Base-by-base conservation (phyloP, 2,888 invertebrate species). In the Leptinotarsa haldemani region DNA sequence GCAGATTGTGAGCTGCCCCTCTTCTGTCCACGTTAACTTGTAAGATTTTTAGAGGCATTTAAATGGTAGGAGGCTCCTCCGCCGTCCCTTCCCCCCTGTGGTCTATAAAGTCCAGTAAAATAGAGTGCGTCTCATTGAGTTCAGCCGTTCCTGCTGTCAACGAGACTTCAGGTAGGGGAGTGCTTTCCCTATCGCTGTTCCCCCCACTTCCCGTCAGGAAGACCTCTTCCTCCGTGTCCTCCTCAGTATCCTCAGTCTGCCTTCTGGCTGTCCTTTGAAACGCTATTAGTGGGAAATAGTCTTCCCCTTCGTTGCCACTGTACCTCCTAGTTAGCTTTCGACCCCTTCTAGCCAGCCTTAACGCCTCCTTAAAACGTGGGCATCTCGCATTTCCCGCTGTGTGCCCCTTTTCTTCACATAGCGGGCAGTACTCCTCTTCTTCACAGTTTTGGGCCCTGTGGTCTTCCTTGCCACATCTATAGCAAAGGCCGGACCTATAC, bases 301-400 rank as follows among this genome's bases (percentile, higher is more conserved):
- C 56, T 15, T 61, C 61, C 16, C 9, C 61, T 4, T 1, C 1
- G 4, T 13, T 15, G 30, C 12, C 25, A 4, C 22, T 20, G 25
- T 16, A 15, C n/a, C 7, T 30, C 20, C 46, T 40, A 5, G 4
- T 50, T 18, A 7, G 25, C 9, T 50, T 58, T 2, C n/a, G 22
- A 30, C 16, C 20, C 22, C 18, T 3, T 5, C 61, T 69, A 40
- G 47, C 22, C 61, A 22, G 22, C 25, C 5, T 18, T 5, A 69
- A 4, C 9, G 69, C 58, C 20, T 48, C 25, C 61, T 61, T 66
- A 18, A 71, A 73, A 3, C 78, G 76, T 69, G 58, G 65, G 61
- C 71, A 71, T 13, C 22, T 48, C 22, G 12, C 20, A 3, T 25
- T 25, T 3, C 58, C 66, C 15, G 30, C 65, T 52, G 48, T 66